Base-by-base conservation (phyloP, 2,888 invertebrate genomes). In the Busseola fusca region DNA sequence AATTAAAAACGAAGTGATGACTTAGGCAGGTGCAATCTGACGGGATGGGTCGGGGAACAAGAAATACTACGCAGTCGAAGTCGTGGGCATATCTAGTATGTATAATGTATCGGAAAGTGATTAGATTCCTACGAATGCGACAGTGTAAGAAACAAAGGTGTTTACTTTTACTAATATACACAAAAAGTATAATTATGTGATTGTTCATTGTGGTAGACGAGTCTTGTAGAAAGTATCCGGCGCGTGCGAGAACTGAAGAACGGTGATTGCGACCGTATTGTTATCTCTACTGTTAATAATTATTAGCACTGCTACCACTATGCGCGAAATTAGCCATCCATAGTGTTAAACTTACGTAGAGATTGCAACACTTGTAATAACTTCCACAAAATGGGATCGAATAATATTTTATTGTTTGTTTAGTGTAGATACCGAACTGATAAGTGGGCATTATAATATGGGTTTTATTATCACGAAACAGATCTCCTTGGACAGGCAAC, bases 171-270 rank as follows among this genome's bases (percentile, higher is more conserved):
- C 90, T 91, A 88, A 88, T 90, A 87, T 88, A 90, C 86, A 91
- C 88, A 93, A 93, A 91, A 92, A 92, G 85, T 90, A 89, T 89
- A 90, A 91, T 91, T 89, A 89, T 89, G 89, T 87, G 90, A 93
- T 93, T 94, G 92, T 94, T 92, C 91, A 90, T 89, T 89, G 91
- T 91, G 90, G 87, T 84, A 86, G 88, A 84, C 87, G 86, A 82
- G 83, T 80, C 86, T 86, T 80, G 87, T 94, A 94, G 94, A 95
- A 95, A 95, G 95, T 93, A 91, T 86, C 72, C 82, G 84, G 86
- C 89, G 91, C 90, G 90, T 91, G 91, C 90, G 92, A 93, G 76
- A 72, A 66, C 14, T 71, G 56, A 70, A 57, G 90, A 93, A 91
- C 91, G 88, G 86, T 90, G 92, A 93, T 93, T 91, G 86, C 83